Percentiles rank a stretch among this genome's conserved stretches.
Conservation (phyloP, 1,140 invertebrate species). For the Drosophila repletoides region DNA sequence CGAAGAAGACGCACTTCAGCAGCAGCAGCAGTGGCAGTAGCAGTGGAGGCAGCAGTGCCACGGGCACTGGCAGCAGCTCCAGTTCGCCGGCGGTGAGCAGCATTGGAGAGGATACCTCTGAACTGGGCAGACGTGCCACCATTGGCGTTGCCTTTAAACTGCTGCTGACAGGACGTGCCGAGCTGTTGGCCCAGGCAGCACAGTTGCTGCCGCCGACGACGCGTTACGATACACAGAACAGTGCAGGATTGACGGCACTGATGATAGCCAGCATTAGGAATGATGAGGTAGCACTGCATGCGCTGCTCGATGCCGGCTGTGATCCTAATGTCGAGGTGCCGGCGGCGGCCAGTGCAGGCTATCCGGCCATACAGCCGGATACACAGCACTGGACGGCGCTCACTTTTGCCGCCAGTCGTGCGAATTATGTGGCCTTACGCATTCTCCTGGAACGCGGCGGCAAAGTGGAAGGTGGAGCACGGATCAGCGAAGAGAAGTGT, state of each 20-base stretch:
- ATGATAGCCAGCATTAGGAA: conserved; percentile 92
- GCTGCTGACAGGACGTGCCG: conserved; percentile 88
- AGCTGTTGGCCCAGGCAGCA: conserved; percentile 90
- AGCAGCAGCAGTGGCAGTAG: conserved; percentile 14
- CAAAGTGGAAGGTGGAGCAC: conserved; percentile 92
- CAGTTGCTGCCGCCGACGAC: conserved; percentile 89
- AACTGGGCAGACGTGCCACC: conserved; percentile 85
- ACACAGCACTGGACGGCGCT: conserved; percentile 91
- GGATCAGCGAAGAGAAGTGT: conserved; percentile 90
- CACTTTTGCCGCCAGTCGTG: conserved; percentile 87
- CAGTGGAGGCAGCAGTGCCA: conserved; percentile 16
- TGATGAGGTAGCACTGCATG: conserved; percentile 88
- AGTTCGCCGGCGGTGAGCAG: conserved; percentile 49
- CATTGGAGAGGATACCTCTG: conserved; percentile 76
- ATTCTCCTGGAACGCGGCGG: conserved; percentile 90
- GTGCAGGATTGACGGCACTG: conserved; percentile 89
- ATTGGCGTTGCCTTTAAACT: conserved; percentile 91
- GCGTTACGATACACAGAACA: conserved; percentile 89
- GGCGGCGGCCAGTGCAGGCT: conserved; percentile 59
- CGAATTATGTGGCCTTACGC: conserved; percentile 84
- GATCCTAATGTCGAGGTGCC: conserved; percentile 89
- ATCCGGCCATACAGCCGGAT: conserved; percentile 86
- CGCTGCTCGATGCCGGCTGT: conserved; percentile 90
- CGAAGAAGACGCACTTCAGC: conserved; percentile 70
- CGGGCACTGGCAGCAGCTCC: conserved; percentile 43